Conservation (phyloP, 2,113 vertebrate genomes). For the Hystrix cristata region DNA sequence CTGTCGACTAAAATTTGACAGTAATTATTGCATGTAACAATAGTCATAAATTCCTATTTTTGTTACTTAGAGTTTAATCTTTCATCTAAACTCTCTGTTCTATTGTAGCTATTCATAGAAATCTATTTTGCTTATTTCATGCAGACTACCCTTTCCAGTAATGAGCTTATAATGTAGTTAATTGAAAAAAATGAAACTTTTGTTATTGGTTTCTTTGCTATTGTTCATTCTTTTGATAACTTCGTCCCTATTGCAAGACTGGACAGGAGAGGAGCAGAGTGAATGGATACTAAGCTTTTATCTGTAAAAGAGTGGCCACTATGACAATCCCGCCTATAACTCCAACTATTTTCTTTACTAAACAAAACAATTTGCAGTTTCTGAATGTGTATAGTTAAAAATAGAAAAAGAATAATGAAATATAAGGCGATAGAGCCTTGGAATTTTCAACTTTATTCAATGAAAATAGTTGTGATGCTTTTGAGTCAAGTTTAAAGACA, state of each 20-base stretch:
- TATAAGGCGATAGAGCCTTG: not conserved
- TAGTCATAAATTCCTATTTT: slow-evolving; percentile 62
- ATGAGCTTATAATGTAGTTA: slow-evolving; percentile 40
- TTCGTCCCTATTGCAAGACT: not conserved
- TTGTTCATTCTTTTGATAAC: slow-evolving; percentile 4
- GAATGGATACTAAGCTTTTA: not conserved
- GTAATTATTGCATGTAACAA: slow-evolving; percentile 59
- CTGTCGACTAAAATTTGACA: slow-evolving; percentile 74
- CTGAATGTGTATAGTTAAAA: slow-evolving; percentile 5
- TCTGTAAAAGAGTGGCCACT: not conserved
- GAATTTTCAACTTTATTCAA: slow-evolving; percentile 10
- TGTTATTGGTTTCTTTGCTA: slow-evolving; percentile 52
- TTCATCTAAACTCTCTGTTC: slow-evolving; percentile 65
- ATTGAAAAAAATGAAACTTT: slow-evolving; percentile 60
- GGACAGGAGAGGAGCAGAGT: not conserved
- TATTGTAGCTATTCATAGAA: slow-evolving; percentile 65
- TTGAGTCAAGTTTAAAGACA: slow-evolving; percentile 40
- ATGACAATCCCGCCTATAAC: not conserved
- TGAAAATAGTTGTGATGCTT: slow-evolving; percentile 58
- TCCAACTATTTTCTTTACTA: slow-evolving; percentile 26
- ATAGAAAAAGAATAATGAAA: not conserved
- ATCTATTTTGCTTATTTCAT: slow-evolving; percentile 63
- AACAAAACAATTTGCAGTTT: slow-evolving; percentile 12
- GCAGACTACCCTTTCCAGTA: slow-evolving; percentile 52
- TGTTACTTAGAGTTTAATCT: slow-evolving; percentile 60